Evolutionary conservation across 2,113 vertebrate genomes (phyloP).

Genomic region (Tylochromis polylepis): DNA sequence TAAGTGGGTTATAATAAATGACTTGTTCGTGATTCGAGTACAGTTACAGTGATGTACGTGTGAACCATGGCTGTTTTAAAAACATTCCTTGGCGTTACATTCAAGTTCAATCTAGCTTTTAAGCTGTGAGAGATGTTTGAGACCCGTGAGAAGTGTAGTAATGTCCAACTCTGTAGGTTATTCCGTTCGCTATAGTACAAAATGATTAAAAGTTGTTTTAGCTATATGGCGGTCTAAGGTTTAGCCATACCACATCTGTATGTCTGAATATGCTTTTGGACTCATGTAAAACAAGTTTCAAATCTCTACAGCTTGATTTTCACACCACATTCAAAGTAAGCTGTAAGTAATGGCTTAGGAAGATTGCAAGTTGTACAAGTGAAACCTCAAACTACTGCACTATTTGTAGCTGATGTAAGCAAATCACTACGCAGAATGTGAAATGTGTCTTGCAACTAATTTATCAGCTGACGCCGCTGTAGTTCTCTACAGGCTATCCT

Average conservation of each 20-base stretch:
- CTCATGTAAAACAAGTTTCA: neutral
- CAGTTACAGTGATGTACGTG: accelerated
- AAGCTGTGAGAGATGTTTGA: neutral
- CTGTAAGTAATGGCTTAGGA: neutral
- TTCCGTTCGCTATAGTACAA: neutral
- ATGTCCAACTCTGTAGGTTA: neutral
- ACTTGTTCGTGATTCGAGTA: neutral
- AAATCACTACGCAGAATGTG: neutral
- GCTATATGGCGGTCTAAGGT: neutral
- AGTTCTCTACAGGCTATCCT: neutral
- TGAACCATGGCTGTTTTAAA: neutral
- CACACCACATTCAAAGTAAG: neutral
- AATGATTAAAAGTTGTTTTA: neutral
- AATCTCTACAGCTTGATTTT: neutral
- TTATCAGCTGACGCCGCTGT: neutral
- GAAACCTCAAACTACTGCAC: neutral
- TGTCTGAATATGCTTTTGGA: neutral
- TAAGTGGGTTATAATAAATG: neutral
- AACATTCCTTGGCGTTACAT: neutral
- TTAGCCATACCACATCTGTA: neutral
- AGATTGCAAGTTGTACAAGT: neutral
- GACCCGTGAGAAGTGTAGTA: neutral
- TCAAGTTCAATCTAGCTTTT: neutral
- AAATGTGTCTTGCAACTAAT: neutral
- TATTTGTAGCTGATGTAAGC: neutral